Evolutionary conservation across 2,888 invertebrate genomes (phyloP).

Genomic region (Halictus quadricinctus): DNA sequence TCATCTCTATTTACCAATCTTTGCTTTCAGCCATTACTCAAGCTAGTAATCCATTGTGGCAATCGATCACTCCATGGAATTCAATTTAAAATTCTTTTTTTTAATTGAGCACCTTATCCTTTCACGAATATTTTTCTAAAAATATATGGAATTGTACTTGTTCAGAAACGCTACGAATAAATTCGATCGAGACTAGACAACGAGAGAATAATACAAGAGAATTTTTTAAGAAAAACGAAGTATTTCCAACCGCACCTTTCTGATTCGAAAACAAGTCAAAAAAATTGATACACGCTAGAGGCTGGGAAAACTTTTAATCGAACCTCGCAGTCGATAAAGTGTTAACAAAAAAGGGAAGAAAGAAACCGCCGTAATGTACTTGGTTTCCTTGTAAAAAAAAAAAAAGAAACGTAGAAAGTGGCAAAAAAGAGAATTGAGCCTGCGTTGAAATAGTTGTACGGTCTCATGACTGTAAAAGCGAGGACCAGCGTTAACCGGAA

Average conservation of each 20-base stretch:
- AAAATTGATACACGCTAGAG: not conserved
- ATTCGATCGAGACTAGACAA: not conserved
- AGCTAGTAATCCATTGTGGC: not conserved
- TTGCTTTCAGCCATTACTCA: not conserved
- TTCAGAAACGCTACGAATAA: not conserved
- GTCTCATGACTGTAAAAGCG: not conserved
- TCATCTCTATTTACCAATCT: not conserved
- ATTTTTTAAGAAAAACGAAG: not conserved
- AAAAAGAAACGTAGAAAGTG: not conserved
- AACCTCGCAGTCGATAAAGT: slow-evolving; percentile 8
- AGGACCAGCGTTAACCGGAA: not conserved
- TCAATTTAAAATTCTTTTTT: not conserved
- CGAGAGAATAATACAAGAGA: not conserved
- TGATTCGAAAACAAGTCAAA: not conserved
- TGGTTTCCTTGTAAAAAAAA: not conserved
- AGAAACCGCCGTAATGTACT: not conserved
- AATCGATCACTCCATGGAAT: not conserved
- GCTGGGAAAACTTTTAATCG: slow-evolving; percentile 1
- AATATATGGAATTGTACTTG: not conserved
- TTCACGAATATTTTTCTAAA: not conserved
- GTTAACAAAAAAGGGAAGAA: not conserved
- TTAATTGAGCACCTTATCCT: not conserved
- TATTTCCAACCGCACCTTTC: not conserved
- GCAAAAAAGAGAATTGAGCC: not conserved
- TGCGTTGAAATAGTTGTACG: not conserved